These are phyloP conservation scores for Chrysina gloriosa DNA, from an alignment of 2,888 invertebrate genomes.

Conservation along the genomic window DNA sequence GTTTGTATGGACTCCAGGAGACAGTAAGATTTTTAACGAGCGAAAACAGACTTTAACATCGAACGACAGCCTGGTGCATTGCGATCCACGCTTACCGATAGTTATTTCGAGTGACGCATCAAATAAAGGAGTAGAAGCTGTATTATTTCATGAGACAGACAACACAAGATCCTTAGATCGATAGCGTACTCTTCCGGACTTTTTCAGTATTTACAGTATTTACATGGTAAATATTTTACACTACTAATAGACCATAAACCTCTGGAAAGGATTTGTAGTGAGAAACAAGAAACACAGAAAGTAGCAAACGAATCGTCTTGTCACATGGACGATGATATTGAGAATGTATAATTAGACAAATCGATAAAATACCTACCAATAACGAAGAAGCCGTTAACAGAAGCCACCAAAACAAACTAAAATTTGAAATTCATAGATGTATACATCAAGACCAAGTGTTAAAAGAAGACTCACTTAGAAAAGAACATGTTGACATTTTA, in stretches of 20 bases:
- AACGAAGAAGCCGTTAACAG: not conserved
- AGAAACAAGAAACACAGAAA: constrained; percentile 33
- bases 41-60: constrained; percentile 42
- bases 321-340: constrained; percentile 31
- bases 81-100: constrained; percentile 36
- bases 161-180: constrained; percentile 16
- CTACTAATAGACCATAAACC: constrained; percentile 32
- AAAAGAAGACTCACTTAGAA: not conserved
- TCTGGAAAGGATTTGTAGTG: constrained; percentile 30
- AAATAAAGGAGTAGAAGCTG: constrained; percentile 38
- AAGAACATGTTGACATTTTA: constrained; percentile 42
- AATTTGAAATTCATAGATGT: not conserved
- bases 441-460: not conserved
- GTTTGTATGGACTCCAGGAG: constrained; percentile 40
- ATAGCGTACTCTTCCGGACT: constrained; percentile 32
- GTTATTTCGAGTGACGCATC: constrained; percentile 41
- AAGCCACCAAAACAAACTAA: not conserved
- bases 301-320: constrained; percentile 17
- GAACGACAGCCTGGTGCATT: constrained; percentile 43
- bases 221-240: constrained; percentile 25
- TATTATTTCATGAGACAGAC: constrained; percentile 39
- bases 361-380: not conserved
- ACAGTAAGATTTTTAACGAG: constrained; percentile 39
- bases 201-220: not conserved
- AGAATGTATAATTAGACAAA: constrained; percentile 32